Conservation (phyloP, 2,797 vertebrate species). For the Rousettus madagascariensis region DNA sequence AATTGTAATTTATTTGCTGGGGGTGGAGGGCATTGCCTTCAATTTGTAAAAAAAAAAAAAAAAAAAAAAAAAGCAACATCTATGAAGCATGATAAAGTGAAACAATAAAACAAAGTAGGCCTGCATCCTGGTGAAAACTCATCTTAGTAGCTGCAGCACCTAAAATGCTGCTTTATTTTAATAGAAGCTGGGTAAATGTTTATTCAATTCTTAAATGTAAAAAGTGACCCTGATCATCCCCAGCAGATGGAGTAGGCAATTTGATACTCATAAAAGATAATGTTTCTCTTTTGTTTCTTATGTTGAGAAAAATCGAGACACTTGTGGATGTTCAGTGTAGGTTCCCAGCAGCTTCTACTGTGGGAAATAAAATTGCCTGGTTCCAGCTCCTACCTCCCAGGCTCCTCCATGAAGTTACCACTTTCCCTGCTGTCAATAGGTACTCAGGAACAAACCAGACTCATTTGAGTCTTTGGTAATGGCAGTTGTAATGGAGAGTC, state of each 20-base stretch:
- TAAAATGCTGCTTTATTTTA: not conserved
- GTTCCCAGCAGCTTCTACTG: not conserved
- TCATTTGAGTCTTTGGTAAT: not conserved
- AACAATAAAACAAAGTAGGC: too few species aligned
- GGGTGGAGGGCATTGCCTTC: too few species aligned
- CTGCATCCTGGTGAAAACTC: not conserved
- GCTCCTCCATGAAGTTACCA: not conserved
- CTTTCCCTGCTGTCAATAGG: not conserved
- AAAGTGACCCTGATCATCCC: not conserved
- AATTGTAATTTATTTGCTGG: too few species aligned
- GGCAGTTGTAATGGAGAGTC: not conserved
- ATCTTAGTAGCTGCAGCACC: too few species aligned
- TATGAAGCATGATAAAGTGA: too few species aligned
- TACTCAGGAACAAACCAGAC: not conserved
- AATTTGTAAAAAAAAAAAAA: too few species aligned
- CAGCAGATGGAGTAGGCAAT: not conserved
- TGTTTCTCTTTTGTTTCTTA: not conserved
- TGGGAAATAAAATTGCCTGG: not conserved
- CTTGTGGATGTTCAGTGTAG: not conserved
- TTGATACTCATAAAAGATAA: not conserved
- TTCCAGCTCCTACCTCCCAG: too few species aligned
- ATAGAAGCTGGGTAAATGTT: not conserved
- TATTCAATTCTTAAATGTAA: not conserved
- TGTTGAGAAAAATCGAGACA: not conserved
- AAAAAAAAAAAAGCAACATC: too few species aligned